These are phyloP conservation scores for Julus scandinavius DNA, from an alignment of 2,888 invertebrate genomes.

Conservation along the genomic window DNA sequence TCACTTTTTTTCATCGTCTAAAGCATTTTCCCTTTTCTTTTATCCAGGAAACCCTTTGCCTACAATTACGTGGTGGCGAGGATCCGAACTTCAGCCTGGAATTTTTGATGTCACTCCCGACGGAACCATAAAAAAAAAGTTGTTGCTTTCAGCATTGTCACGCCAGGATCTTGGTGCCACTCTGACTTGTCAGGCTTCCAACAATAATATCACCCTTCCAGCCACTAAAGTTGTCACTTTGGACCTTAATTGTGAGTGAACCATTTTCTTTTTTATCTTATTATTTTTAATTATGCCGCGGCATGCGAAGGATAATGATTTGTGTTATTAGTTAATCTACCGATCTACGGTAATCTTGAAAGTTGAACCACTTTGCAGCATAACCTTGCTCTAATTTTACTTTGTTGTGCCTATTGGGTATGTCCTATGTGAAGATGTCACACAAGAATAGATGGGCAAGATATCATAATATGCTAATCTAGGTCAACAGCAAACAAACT, in stretches of 20 bases:
- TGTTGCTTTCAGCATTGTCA: constrained; percentile 54
- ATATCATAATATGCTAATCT: no score
- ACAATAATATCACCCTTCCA: constrained; percentile 58
- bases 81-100: constrained; percentile 78
- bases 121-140: constrained; percentile 61
- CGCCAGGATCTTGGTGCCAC: constrained; percentile 57
- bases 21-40: not conserved
- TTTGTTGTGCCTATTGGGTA: no score
- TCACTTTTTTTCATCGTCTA: constrained; percentile 19
- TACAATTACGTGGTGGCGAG: constrained; percentile 84
- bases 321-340: no score
- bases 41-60: constrained; percentile 81
- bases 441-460: no score
- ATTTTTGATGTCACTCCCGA: constrained; percentile 74
- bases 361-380: no score
- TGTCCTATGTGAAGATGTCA: no score
- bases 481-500: no score
- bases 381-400: no score
- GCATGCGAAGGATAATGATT: not conserved
- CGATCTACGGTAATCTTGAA: no score
- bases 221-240: constrained; percentile 56
- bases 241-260: constrained; percentile 57
- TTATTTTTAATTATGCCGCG: not conserved
- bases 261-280: constrained; percentile 50
- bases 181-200: constrained; percentile 58